These are phyloP conservation scores for Lasius platythorax DNA, from an alignment of 2,888 invertebrate species.

Conservation along the genomic window DNA sequence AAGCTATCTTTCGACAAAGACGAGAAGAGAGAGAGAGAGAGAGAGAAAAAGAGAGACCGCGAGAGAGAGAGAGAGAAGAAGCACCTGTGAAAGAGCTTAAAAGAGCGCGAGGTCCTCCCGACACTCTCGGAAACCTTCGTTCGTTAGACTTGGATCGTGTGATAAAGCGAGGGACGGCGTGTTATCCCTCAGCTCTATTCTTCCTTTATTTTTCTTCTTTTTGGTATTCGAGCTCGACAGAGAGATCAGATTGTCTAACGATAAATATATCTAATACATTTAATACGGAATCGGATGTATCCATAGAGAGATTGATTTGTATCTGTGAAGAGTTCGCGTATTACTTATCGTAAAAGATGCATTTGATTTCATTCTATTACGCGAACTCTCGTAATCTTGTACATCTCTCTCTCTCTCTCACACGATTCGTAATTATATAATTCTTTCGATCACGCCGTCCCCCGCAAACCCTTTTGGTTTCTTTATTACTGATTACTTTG, in stretches of 20 bases:
- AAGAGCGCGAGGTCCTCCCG: constrained; percentile 60
- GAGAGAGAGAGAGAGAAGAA: not conserved
- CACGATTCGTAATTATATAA: not conserved
- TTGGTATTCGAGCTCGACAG: not conserved
- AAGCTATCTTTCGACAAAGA: constrained; percentile 18
- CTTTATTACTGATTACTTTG: constrained; percentile 63
- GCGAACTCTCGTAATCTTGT: not conserved
- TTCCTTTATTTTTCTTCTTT: constrained; percentile 1
- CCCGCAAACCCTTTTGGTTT: constrained; percentile 73
- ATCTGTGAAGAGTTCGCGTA: not conserved
- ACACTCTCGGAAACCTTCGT: constrained; percentile 69
- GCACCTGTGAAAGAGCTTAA: constrained; percentile 70
- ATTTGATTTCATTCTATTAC: not conserved
- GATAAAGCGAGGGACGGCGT: constrained; percentile 82
- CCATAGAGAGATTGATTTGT: not conserved
- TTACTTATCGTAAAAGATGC: not conserved
- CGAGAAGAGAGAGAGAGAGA: constrained; percentile 20
- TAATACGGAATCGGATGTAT: not conserved
- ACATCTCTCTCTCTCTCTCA: not conserved
- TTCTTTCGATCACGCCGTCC: constrained; percentile 72
- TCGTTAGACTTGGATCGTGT: constrained; percentile 82
- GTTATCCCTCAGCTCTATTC: constrained; percentile 13
- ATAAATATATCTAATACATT: not conserved
- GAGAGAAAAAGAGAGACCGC: too few relatives aligned
- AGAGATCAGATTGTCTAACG: not conserved